Conservation (phyloP, 1,140 invertebrate species). For the Nasonia vitripennis region DNA sequence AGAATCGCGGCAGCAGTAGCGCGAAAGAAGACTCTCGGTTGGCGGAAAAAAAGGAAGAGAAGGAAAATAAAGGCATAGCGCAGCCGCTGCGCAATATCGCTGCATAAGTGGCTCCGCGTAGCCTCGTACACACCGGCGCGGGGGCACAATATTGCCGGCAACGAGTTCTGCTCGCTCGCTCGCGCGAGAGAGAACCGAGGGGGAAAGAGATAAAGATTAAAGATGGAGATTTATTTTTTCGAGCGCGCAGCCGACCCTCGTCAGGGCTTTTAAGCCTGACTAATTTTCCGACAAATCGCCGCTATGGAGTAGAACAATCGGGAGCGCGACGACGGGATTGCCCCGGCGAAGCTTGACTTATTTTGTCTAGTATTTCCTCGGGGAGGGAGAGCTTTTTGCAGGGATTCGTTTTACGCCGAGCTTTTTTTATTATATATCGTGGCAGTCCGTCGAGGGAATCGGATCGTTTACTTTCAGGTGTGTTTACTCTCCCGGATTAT, state of each 20-base stretch:
- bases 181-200: not conserved
- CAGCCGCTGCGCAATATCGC: conserved; percentile 32
- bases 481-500: no score
- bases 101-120: conserved; percentile 29
- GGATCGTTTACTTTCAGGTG: no score
- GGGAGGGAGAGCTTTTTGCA: not conserved
- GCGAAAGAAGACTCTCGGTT: not conserved
- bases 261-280: conserved; percentile 7
- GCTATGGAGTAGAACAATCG: not conserved
- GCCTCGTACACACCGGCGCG: no score
- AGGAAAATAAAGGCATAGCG: not conserved
- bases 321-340: not conserved
- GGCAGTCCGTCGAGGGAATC: no score
- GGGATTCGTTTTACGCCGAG: not conserved
- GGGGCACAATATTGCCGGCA: conserved; percentile 35
- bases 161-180: no score
- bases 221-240: conserved; percentile 27
- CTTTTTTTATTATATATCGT: not conserved
- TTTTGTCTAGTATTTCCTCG: not conserved
- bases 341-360: not conserved
- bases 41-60: not conserved
- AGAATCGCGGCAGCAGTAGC: not conserved
- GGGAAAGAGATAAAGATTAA: conserved; percentile 41
- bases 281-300: conserved; percentile 45
- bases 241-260: not conserved